Evolutionary conservation across 2,888 invertebrate genomes (phyloP).

Genomic region (Drosophila sordidapex): DNA sequence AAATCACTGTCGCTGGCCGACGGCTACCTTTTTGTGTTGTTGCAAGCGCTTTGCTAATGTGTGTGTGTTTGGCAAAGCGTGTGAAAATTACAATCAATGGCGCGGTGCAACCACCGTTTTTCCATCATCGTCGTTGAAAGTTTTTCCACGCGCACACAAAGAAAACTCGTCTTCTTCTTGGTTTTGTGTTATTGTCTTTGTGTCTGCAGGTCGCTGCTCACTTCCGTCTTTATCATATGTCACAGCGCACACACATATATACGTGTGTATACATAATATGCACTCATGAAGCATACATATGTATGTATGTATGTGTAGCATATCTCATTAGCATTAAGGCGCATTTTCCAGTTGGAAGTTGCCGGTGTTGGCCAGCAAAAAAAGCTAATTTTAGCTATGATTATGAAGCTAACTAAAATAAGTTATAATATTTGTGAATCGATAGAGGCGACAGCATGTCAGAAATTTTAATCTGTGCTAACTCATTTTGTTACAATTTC

Average conservation of each 20-base stretch:
- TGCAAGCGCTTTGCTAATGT: constrained; percentile 1
- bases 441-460: not conserved
- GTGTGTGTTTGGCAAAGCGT: constrained; percentile 52
- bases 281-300: not conserved
- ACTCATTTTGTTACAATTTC: not conserved
- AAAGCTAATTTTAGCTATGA: not conserved
- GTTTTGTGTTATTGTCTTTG: constrained; percentile 57
- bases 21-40: constrained; percentile 37
- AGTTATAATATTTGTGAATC: not conserved
- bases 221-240: constrained; percentile 68
- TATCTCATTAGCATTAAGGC: constrained; percentile 70
- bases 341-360: constrained; percentile 69
- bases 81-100: constrained; percentile 71
- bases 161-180: constrained; percentile 14
- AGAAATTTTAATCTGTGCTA: not conserved
- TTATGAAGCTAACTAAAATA: not conserved
- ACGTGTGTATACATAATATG: not conserved
- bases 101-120: constrained; percentile 55
- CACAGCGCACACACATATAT: constrained; percentile 16
- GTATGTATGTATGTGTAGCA: constrained; percentile 2
- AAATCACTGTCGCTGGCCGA: constrained; percentile 54
- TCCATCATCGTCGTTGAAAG: constrained; percentile 44
- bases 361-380: not conserved
- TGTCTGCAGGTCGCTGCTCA: constrained; percentile 61
- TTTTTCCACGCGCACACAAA: constrained; percentile 44